These are phyloP conservation scores for Mionectes macconnelli DNA, from an alignment of 2,113 vertebrate genomes.

Conservation along the genomic window DNA sequence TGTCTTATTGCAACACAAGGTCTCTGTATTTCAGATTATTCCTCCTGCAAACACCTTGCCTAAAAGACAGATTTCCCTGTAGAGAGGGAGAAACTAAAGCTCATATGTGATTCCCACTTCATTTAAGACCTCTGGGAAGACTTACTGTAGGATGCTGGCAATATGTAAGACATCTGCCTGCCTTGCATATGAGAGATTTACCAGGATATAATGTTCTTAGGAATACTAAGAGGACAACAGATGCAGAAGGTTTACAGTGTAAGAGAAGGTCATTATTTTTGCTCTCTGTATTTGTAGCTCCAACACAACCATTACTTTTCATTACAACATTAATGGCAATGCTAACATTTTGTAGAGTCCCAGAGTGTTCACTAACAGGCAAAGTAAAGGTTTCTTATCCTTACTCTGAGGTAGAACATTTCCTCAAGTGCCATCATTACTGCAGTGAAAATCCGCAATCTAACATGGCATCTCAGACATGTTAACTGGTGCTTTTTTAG, in stretches of 20 bases:
- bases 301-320: background rate
- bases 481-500: background rate
- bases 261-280: background rate
- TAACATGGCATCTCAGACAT: background rate
- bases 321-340: background rate
- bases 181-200: background rate
- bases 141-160: background rate
- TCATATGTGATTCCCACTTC: background rate
- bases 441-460: background rate
- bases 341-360: background rate
- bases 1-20: background rate
- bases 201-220: background rate
- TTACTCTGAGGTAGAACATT: background rate
- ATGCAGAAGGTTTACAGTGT: background rate
- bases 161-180: background rate
- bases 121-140: background rate
- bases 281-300: background rate
- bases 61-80: background rate
- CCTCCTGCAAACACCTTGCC: background rate
- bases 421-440: background rate
- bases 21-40: background rate
- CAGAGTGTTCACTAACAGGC: background rate
- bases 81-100: background rate
- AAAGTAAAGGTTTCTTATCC: background rate
- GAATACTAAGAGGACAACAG: background rate